A percentile compares a stretch with the other conserved stretches of the same genome.
Evolutionary conservation across 2,113 vertebrate species (phyloP).

Genomic region (Oxyura jamaicensis): DNA sequence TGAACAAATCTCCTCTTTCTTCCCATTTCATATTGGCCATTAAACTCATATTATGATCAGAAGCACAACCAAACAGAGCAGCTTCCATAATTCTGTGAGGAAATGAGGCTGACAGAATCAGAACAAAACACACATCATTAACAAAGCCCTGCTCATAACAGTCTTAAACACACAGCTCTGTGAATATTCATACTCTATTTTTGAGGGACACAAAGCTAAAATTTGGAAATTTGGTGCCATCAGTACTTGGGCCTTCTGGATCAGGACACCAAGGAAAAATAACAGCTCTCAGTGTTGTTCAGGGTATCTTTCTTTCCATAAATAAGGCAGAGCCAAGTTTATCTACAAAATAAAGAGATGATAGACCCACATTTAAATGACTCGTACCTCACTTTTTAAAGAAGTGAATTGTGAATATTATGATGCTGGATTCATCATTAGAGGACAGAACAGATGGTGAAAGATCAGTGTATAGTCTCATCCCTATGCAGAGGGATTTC

Average conservation of each 20-base stretch:
- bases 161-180: background rate
- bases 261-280: background rate
- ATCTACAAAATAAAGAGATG: background rate
- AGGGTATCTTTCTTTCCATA: background rate
- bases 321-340: background rate
- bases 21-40: background rate
- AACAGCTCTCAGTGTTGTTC: background rate
- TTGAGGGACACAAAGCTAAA: background rate
- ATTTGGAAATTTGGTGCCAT: background rate
- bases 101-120: background rate
- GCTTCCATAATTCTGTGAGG: constrained; percentile 27
- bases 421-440: constrained; percentile 1
- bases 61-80: background rate
- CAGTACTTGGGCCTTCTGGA: background rate
- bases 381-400: background rate
- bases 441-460: constrained; percentile 49
- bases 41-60: background rate
- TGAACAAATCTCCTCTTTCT: background rate
- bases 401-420: background rate
- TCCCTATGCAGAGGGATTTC: constrained; percentile 20
- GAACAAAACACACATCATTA: background rate
- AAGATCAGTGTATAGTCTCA: background rate
- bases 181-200: background rate
- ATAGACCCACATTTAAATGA: background rate
- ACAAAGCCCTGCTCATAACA: background rate